Percentiles rank a stretch among this genome's conserved stretches.
phyloP scores from a whole-genome alignment of 1,140 invertebrate species.

The Saccostrea cuccullata region DNA sequence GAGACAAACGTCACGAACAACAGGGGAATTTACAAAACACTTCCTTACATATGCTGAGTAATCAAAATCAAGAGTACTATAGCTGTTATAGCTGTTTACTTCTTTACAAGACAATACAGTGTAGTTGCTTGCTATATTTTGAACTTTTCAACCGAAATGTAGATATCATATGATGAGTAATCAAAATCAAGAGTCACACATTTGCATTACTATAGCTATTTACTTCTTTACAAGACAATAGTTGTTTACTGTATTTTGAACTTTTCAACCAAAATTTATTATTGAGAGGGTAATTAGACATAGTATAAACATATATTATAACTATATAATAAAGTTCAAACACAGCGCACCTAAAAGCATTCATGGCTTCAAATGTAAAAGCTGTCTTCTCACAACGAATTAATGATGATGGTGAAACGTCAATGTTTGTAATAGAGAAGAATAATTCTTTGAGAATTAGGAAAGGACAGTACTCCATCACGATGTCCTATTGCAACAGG shows the following conservation, averaged over 20 bases:
- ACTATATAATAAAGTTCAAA: not conserved
- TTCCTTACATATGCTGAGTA: not conserved
- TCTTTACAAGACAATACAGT: conserved; percentile 8
- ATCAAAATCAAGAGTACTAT: not conserved
- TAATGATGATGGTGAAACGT: not conserved
- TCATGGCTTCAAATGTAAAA: conserved; percentile 1
- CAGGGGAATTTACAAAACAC: not conserved
- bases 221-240: conserved; percentile 14
- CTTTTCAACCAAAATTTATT: conserved; percentile 9
- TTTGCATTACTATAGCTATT: not conserved
- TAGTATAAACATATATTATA: not conserved
- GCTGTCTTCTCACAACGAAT: not conserved
- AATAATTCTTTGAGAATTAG: conserved; percentile 7
- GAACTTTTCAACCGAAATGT: not conserved
- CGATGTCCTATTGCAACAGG: not conserved
- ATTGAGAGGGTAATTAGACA: not conserved
- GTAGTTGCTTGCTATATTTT: conserved; percentile 5
- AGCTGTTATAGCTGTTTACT: not conserved
- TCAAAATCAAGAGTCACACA: not conserved
- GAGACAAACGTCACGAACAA: conserved; percentile 1
- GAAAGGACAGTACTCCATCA: conserved; percentile 15
- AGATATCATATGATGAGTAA: conserved; percentile 4
- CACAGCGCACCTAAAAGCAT: not conserved
- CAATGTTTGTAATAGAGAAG: conserved; percentile 2
- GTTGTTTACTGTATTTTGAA: conserved; percentile 15